Evolutionary conservation across 2,888 invertebrate genomes (phyloP).

Genomic region (Noctua janthina): DNA sequence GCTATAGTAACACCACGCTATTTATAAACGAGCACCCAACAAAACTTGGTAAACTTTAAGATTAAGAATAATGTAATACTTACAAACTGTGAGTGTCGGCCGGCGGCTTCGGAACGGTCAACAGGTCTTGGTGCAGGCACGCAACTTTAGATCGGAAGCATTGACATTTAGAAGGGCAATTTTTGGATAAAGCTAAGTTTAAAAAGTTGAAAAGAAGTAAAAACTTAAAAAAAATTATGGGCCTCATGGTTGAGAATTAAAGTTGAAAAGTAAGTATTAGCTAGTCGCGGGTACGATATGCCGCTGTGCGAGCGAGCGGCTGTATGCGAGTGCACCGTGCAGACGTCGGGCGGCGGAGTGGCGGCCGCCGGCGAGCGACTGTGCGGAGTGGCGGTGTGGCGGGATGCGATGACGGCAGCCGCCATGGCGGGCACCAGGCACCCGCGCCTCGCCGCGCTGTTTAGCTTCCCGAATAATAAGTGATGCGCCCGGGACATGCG

Average conservation of each 20-base stretch:
- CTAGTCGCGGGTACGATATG: constrained; percentile 41
- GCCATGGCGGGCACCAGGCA: neutral
- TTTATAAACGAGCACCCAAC: constrained; percentile 57
- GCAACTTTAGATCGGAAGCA: constrained; percentile 79
- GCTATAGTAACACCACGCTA: constrained; percentile 64
- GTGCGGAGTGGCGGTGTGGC: constrained; percentile 30
- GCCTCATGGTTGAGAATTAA: constrained; percentile 69
- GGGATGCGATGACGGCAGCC: constrained; percentile 40
- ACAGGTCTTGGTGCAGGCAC: constrained; percentile 80
- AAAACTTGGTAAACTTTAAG: constrained; percentile 51
- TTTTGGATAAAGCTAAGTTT: constrained; percentile 65
- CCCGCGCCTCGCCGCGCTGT: constrained; percentile 19
- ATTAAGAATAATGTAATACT: constrained; percentile 72
- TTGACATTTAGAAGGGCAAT: constrained; percentile 81
- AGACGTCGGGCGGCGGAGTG: constrained; percentile 55
- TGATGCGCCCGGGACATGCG: constrained; percentile 17
- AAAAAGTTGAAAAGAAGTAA: constrained; percentile 74
- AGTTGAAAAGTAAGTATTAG: constrained; percentile 21
- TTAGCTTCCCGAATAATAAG: constrained; percentile 6
- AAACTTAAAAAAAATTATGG: constrained; percentile 69
- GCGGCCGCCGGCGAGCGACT: constrained; percentile 50
- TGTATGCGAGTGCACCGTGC: constrained; percentile 69
- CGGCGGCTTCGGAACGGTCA: constrained; percentile 77
- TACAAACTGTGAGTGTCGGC: constrained; percentile 82
- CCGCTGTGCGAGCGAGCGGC: constrained; percentile 60